A percentile compares a stretch with the other conserved stretches of the same genome.
These are phyloP conservation scores for Pimephales promelas DNA, from an alignment of 2,113 vertebrate species.

Conservation along the genomic window DNA sequence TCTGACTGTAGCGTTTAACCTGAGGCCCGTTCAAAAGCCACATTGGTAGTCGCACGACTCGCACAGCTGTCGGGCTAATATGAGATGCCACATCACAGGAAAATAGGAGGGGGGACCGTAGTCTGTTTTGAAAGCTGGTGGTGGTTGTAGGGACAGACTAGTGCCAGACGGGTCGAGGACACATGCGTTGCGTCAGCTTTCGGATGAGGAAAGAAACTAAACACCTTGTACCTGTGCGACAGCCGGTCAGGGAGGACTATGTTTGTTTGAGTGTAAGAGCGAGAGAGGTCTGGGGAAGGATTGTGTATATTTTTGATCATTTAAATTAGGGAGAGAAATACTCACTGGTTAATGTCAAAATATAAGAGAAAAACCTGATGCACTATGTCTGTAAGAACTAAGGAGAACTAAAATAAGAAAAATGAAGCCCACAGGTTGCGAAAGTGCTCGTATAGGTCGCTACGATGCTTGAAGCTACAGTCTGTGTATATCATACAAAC, in stretches of 20 bases:
- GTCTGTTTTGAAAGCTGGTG: conserved; percentile 8
- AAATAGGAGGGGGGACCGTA: neutral
- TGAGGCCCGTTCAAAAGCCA: conserved; percentile 47
- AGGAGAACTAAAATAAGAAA: neutral
- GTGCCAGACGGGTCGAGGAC: neutral
- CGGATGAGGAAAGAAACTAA: conserved; percentile 26
- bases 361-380: neutral
- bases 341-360: conserved; percentile 14
- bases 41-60: conserved; percentile 43
- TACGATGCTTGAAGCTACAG: no score
- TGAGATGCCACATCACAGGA: conserved; percentile 54
- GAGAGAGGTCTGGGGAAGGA: neutral
- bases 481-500: neutral
- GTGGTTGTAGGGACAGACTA: conserved; percentile 8
- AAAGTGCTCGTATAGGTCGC: neutral
- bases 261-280: conserved; percentile 22
- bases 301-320: conserved; percentile 13
- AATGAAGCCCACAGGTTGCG: neutral
- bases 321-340: conserved; percentile 3
- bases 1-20: conserved; percentile 55
- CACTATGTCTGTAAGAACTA: neutral
- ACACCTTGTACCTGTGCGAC: conserved; percentile 11
- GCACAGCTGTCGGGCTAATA: conserved; percentile 48
- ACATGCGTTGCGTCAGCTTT: conserved; percentile 38
- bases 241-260: conserved; percentile 10